A percentile compares a stretch with the other conserved stretches of the same genome.
Evolutionary conservation across 1,140 invertebrate genomes (phyloP).

Genomic region (Cotesia vestalis): DNA sequence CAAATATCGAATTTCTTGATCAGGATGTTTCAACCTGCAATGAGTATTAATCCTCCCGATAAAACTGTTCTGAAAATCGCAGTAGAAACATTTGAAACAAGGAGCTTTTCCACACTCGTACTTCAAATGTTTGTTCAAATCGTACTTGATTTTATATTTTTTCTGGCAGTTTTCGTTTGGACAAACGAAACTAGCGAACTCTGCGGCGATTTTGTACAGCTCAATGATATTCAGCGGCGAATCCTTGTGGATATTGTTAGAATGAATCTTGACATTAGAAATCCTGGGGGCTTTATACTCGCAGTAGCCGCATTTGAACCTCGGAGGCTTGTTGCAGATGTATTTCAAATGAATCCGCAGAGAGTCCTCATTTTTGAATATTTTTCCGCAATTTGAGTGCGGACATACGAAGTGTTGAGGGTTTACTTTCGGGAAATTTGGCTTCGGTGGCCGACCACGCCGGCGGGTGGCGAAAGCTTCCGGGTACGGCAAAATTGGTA

Average conservation of each 20-base stretch:
- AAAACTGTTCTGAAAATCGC: conserved; percentile 44
- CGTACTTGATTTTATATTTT: conserved; percentile 9
- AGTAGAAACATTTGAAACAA: conserved; percentile 68
- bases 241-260: too few species aligned
- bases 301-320: too few species aligned
- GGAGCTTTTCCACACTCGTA: conserved; percentile 73
- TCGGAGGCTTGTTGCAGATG: too few species aligned
- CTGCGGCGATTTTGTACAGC: too few species aligned
- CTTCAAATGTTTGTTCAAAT: conserved; percentile 67
- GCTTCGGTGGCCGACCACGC: too few species aligned
- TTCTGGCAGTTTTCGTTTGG: conserved; percentile 13
- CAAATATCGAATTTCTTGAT: conserved; percentile 49
- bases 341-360: too few species aligned
- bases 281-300: too few species aligned
- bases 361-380: conserved; percentile 16
- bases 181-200: too few species aligned
- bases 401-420: background rate
- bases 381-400: conserved; percentile 55
- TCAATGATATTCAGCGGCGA: too few species aligned
- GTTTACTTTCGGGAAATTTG: background rate
- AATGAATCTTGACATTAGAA: too few species aligned
- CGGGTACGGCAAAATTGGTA: too few species aligned
- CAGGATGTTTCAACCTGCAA: background rate
- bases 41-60: conserved; percentile 7
- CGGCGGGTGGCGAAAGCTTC: too few species aligned